These are phyloP conservation scores for Peromyscus nudipes DNA, from an alignment of 2,797 vertebrate genomes.

Conservation along the genomic window DNA sequence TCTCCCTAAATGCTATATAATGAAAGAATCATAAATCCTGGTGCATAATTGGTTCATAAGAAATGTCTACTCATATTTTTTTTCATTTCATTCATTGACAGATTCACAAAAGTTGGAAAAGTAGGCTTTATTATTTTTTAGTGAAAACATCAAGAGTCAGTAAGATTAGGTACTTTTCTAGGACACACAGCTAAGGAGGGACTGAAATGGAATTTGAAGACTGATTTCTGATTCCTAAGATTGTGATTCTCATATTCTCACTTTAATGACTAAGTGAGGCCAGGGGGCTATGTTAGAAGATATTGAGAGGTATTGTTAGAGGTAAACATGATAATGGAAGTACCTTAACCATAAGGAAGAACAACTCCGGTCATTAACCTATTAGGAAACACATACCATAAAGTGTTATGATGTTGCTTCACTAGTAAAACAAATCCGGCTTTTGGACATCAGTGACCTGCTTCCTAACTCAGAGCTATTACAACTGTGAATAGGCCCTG, in stretches of 20 bases:
- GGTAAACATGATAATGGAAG: not conserved
- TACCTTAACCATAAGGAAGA: not conserved
- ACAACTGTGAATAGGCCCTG: not conserved
- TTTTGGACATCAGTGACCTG: not conserved
- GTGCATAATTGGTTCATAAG: slow-evolving; percentile 1
- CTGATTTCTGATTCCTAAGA: not conserved
- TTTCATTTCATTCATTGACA: slow-evolving; percentile 15
- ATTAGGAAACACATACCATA: not conserved
- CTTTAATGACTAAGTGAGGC: not conserved
- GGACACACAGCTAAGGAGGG: not conserved
- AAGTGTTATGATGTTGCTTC: not conserved
- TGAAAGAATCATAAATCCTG: not conserved
- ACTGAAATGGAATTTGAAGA: slow-evolving; percentile 36
- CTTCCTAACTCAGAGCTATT: not conserved
- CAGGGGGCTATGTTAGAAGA: not conserved
- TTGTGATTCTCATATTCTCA: slow-evolving; percentile 17
- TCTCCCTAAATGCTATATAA: not conserved
- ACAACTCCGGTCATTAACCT: slow-evolving; percentile 3
- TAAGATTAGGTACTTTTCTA: slow-evolving; percentile 21
- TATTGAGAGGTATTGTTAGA: not conserved
- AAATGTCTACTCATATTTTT: slow-evolving; percentile 27
- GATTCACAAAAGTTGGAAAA: not conserved
- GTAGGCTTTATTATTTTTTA: not conserved
- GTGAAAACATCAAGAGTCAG: slow-evolving; percentile 25
- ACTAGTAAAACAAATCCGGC: not conserved